Base-by-base conservation (phyloP, 1,140 invertebrate species). In the Epicauta chinensis region DNA sequence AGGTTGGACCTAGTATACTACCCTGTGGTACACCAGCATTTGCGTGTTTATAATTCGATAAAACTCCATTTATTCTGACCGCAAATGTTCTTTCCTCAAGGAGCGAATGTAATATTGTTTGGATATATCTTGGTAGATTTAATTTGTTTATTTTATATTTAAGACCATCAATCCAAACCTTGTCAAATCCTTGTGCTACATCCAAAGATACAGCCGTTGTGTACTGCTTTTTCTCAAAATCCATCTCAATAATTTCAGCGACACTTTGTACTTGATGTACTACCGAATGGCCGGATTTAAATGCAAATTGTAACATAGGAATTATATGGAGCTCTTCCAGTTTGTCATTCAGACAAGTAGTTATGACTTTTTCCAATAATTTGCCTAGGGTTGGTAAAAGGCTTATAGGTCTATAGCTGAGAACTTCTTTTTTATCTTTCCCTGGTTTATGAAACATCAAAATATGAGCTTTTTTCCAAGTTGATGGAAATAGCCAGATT, bases 381-480 rank as follows among this genome's bases (percentile, higher is more conserved):
- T 71, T 71, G 15, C 61, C 58, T 1, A 69, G n/a, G 15, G 53
- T 59, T n/a, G 54, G 56, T 6, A 70, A 58, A 1, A 71, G 49
- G 32, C 64, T 70, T 6, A 73, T 72, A 15, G 69, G 68, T 9
- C 71, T 17, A 40, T 65, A 66, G 15, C 51, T 69, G 0, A 46
- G 13, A 2, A 59, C 55, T 1, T 17, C 11, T 11, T 32, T 45
- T 14, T 41, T 35, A 16, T 63, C 39, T 62, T 76, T 74, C 4
- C 63, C 61, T 2, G 66, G 63, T 61, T 75, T 74, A 1, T 43
- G 62, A 16, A 75, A 66, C 0, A 65, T 52, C 7, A 71, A 57
- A 10, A 73, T 61, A 51, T 55, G 17, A 1, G 68, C 62, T 12
- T 56, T 38, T 53, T 71, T 65, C 64, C 65, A 72, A 10, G 60